Percentiles rank a stretch among this genome's conserved stretches.
These are phyloP conservation scores for Bombus waltoni DNA, from an alignment of 1,140 invertebrate genomes.

Conservation along the genomic window DNA sequence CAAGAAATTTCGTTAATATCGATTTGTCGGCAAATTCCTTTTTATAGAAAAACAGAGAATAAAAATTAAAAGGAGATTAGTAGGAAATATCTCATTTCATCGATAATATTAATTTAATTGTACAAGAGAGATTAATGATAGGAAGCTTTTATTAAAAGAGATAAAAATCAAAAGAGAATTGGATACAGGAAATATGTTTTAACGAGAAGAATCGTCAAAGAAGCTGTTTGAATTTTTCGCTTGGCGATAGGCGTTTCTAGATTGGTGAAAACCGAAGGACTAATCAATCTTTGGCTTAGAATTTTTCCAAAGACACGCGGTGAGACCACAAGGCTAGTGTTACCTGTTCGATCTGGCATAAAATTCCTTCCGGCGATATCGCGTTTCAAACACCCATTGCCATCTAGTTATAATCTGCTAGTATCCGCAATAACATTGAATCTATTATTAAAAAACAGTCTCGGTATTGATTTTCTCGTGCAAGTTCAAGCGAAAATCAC, in stretches of 20 bases:
- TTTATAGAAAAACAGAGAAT: not conserved
- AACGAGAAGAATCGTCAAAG: not conserved
- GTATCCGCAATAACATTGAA: conserved; percentile 3
- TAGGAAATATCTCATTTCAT: not conserved
- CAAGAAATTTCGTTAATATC: too few relatives aligned
- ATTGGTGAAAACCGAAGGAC: conserved; percentile 5
- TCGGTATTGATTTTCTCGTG: not conserved
- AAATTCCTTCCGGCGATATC: conserved; percentile 43
- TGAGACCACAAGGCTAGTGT: conserved; percentile 36
- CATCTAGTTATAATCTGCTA: conserved; percentile 31
- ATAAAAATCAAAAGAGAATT: not conserved
- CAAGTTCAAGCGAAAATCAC: not conserved
- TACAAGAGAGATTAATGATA: not conserved
- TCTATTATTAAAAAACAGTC: not conserved
- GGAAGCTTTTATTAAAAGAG: not conserved
- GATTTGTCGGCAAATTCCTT: too few relatives aligned
- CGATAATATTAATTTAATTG: not conserved
- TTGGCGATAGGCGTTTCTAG: too few relatives aligned
- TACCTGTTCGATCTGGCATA: conserved; percentile 29
- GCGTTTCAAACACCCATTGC: conserved; percentile 32
- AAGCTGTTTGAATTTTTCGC: not conserved
- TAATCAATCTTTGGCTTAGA: conserved; percentile 22
- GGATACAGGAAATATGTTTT: not conserved
- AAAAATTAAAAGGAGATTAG: not conserved
- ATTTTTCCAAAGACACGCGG: conserved; percentile 27